Evolutionary conservation across 1,140 invertebrate genomes (phyloP), one percentile per base, ranked within the genome.

Genomic region (Drosophila trapezifrons): DNA sequence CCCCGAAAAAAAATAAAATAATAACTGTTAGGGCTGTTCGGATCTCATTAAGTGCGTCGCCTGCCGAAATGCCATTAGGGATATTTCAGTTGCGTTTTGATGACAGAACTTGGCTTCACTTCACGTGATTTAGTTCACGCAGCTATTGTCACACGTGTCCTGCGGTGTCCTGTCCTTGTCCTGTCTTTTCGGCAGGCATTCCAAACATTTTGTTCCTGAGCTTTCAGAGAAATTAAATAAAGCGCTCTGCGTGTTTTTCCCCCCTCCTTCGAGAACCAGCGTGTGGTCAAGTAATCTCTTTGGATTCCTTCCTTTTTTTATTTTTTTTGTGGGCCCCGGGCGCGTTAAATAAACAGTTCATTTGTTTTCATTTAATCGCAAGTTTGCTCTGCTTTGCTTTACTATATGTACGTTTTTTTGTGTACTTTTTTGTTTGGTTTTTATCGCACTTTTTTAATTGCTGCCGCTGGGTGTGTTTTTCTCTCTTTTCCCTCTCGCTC

Each of bases 161-260:
- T 55, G 63, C 25, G 43, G 54, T 40, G 38, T 43, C 43, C 40
- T 58, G 49, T 15, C 79, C 57, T 70, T 54, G 74, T 82, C 60
- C 74, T 57, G 74, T 69, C 59, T 55, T 35, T 17, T 32, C 15
- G 29, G 25, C 47, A 71, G 76, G 85, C 81, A 89, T 89, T 76
- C 72, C 66, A 85, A 55, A 54, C 78, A 89, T 90, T 89, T 89
- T 90, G 85, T 89, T 90, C 54, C 70, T 67, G 65, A 91, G 81
- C 89, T 90, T 90, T 91, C 89, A 89, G 70, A 80, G 89, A 90
- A 91, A 91, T 91, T 89, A 91, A 91, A 80, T 91, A 82, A 91
- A 91, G 77, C 84, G 89, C 84, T 91, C 75, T 91, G 89, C 89
- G 89, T 91, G 89, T 89, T 62, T 55, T 37, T n/a, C 25, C n/a